These are phyloP conservation scores for Leptinotarsa undecemlineata DNA, from an alignment of 1,140 invertebrate genomes.

Conservation along the genomic window DNA sequence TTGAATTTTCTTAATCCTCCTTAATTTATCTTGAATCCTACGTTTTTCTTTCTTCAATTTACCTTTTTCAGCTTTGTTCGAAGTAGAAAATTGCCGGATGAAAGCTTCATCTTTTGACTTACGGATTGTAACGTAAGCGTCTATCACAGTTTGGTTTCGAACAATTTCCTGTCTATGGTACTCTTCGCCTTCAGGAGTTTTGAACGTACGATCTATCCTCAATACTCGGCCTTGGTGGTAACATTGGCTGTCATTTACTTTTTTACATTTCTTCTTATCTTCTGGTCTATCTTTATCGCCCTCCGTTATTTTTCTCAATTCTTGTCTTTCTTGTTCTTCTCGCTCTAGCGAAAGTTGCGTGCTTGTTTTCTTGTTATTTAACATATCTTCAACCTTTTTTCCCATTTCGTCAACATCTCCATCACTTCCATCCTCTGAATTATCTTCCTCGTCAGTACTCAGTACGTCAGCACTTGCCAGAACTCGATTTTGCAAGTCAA, in stretches of 20 bases:
- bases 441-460: conserved; percentile 75
- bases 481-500: conserved; percentile 96
- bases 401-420: conserved; percentile 98
- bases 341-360: conserved; percentile 81
- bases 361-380: conserved; percentile 95
- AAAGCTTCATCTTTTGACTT: conserved; percentile 94
- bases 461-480: conserved; percentile 89
- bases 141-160: conserved; percentile 90
- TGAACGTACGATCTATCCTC: conserved; percentile 94
- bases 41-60: conserved; percentile 96
- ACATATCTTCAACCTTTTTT: conserved; percentile 98
- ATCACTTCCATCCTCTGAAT: conserved; percentile 83
- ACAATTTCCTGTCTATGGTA: conserved; percentile 93
- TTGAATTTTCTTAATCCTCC: conserved; percentile 91
- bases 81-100: conserved; percentile 87
- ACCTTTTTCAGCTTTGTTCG: conserved; percentile 90
- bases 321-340: conserved; percentile 91
- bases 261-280: conserved; percentile 69
- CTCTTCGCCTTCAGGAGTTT: conserved; percentile 86
- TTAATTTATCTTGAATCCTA: conserved; percentile 93
- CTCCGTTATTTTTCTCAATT: conserved; percentile 89
- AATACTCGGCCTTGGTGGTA: conserved; percentile 71
- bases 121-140: conserved; percentile 94
- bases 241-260: conserved; percentile 59
- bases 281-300: conserved; percentile 71